phyloP scores from a whole-genome alignment of 2,113 vertebrate genomes.

The Axis porcinus region DNA sequence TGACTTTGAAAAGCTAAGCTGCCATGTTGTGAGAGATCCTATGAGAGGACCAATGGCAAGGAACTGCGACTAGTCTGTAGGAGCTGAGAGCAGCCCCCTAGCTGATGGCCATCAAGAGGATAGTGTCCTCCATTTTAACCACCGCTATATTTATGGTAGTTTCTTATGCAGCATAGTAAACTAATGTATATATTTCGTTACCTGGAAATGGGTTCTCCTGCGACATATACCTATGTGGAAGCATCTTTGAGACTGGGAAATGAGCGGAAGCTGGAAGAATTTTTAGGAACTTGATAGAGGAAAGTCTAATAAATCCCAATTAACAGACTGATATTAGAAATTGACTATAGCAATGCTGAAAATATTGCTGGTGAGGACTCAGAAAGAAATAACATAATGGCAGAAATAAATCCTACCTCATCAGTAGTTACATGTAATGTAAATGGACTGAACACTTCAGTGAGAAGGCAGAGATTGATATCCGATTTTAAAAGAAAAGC shows the following conservation, averaged over 20 bases:
- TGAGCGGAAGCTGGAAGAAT: background rate
- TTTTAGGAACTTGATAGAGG: background rate
- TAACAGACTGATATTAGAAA: background rate
- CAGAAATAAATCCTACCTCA: background rate
- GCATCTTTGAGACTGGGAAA: background rate
- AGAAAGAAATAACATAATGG: background rate
- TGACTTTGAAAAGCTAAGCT: background rate
- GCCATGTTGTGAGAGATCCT: background rate
- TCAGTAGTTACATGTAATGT: background rate
- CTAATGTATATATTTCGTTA: background rate
- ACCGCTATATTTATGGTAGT: background rate
- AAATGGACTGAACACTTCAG: background rate
- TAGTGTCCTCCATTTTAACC: background rate
- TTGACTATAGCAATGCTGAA: background rate
- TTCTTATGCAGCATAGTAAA: background rate
- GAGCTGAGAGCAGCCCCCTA: background rate
- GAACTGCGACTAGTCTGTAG: background rate
- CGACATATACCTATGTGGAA: background rate
- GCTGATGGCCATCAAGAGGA: background rate
- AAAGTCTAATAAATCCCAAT: background rate
- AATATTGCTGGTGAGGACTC: background rate
- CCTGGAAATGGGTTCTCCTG: background rate
- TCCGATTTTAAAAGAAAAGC: background rate
- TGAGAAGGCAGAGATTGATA: background rate
- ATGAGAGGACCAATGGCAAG: background rate